Base-by-base conservation (phyloP, 2,888 invertebrate genomes). In the Psylliodes chrysocephalus region DNA sequence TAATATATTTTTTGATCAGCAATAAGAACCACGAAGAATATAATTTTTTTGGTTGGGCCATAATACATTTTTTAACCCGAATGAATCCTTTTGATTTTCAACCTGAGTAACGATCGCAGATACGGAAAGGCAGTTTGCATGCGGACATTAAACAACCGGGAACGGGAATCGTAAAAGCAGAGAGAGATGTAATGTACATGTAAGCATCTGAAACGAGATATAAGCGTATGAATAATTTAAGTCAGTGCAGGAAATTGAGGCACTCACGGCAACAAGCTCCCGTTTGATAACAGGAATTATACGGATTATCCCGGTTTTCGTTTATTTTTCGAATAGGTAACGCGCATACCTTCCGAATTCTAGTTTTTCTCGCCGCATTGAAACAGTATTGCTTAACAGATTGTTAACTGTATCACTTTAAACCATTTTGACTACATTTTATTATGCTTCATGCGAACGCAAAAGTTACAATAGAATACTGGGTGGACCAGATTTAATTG, bases 161-260 rank as follows among this genome's bases (percentile, higher is more conserved):
- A 62, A 49, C 56, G 51, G 49, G 18, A 35, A 30, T 42, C 40
- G 49, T 62, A 51, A 62, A 63, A 67, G 65, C 66, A 70, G 67
- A 61, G 68, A 71, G 63, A 65, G 67, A 65, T 64, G 71, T 69
- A 65, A 70, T 72, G 75, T 73, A 75, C 76, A 75, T 73, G 73
- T 74, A 73, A 76, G 74, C 74, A 60, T 64, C 60, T 73, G 62
- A 72, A 74, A 74, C 75, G 76, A 76, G 75, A 76, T 78, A 75
- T 74, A 74, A 49, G 71, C 71, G 71, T 75, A 78, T 77, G 78
- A 78, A 78, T 78, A 78, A 78, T 78, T 78, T 77, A 78, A 73
- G 73, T 70, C 63, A 61, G 64, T 62, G 63, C 68, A 68, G 71
- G 72, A 74, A 75, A 73, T 70, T 64, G 72, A 64, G 71, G 64